phyloP scores from a whole-genome alignment of 2,797 vertebrate genomes.

The Mormyrus hasselquistii region DNA sequence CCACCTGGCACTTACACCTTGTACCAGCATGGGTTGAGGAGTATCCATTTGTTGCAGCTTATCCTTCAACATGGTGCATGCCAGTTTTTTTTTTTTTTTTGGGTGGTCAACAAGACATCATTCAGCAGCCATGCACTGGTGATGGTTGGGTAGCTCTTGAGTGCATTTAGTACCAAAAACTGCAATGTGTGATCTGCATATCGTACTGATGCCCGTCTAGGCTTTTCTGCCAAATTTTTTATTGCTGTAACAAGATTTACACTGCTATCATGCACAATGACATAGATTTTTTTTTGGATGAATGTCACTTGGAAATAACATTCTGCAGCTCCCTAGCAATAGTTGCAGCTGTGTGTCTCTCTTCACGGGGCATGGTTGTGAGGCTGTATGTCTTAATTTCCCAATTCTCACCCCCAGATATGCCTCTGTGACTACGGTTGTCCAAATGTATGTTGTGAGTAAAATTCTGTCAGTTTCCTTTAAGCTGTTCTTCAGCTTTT shows the following conservation, averaged over 20 bases:
- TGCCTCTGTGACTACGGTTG: not conserved
- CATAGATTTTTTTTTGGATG: conserved; percentile 6
- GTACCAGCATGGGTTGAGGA: conserved; percentile 30
- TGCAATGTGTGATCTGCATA: not conserved
- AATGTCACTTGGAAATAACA: conserved; percentile 29
- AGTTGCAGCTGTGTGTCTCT: conserved; percentile 27
- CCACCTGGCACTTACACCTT: conserved; percentile 30
- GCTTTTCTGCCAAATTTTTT: not conserved
- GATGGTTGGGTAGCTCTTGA: not conserved
- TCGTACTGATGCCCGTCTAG: not conserved
- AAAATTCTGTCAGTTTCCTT: not conserved
- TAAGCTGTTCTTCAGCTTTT: not conserved
- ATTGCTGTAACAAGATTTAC: not conserved
- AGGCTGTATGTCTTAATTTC: conserved; percentile 28
- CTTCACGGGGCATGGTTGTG: not conserved
- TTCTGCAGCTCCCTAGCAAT: conserved; percentile 30
- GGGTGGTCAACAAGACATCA: conserved; percentile 21
- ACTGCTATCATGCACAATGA: not conserved
- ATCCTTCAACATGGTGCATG: conserved; percentile 18
- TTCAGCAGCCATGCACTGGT: conserved; percentile 20
- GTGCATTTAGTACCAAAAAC: not conserved
- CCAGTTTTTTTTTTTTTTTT: not conserved
- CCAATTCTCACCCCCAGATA: conserved; percentile 22
- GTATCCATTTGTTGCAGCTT: conserved; percentile 30
- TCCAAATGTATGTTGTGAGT: not conserved